These are phyloP conservation scores for Temnothorax ravouxi DNA, from an alignment of 2,888 invertebrate genomes.

Conservation along the genomic window DNA sequence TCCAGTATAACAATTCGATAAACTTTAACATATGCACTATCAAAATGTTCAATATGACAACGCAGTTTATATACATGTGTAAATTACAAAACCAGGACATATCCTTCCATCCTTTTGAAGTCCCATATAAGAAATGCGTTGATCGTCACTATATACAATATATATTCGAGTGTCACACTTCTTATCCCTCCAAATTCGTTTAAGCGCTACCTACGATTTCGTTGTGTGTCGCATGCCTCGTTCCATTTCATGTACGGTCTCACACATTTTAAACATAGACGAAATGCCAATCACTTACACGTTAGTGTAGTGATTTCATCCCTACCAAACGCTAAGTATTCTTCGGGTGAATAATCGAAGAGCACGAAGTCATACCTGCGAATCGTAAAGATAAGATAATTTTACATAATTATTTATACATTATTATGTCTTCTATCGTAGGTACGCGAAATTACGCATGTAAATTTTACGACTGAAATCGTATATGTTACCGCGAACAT, in stretches of 20 bases:
- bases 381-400: slow-evolving; percentile 74
- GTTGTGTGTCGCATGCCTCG: slow-evolving; percentile 60
- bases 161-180: slow-evolving; percentile 20
- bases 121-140: slow-evolving; percentile 34
- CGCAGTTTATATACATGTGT: slow-evolving; percentile 14
- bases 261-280: background rate
- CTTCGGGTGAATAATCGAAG: slow-evolving; percentile 93
- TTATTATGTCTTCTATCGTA: background rate
- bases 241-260: background rate
- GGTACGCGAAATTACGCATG: background rate
- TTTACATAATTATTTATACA: background rate
- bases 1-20: slow-evolving; percentile 59
- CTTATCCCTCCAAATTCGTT: slow-evolving; percentile 29
- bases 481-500: slow-evolving; percentile 68
- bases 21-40: slow-evolving; percentile 58
- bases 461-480: background rate
- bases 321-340: slow-evolving; percentile 89
- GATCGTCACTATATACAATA: slow-evolving; percentile 48
- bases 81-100: slow-evolving; percentile 25
- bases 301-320: slow-evolving; percentile 78
- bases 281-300: slow-evolving; percentile 76
- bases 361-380: slow-evolving; percentile 94
- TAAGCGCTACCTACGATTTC: slow-evolving; percentile 64
- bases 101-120: slow-evolving; percentile 4
- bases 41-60: slow-evolving; percentile 62